Conservation (phyloP, 2,888 invertebrate genomes). For the Keiferia lycopersicella region DNA sequence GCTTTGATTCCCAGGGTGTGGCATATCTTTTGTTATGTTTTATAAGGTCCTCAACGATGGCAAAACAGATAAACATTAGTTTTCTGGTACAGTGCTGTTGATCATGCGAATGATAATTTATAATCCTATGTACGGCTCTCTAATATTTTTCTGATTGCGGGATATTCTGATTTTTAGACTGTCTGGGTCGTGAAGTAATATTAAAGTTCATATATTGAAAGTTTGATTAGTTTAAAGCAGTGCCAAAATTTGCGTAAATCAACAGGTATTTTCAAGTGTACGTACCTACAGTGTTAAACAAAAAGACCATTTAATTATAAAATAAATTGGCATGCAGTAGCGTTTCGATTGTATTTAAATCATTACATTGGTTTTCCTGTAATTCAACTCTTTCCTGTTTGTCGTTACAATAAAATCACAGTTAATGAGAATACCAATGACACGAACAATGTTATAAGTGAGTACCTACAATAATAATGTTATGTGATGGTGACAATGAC, state of each 20-base stretch:
- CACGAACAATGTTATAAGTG: too few relatives aligned
- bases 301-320: neutral
- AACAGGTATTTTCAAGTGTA: neutral
- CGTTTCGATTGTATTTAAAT: neutral
- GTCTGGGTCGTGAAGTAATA: too few relatives aligned
- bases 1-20: conserved; percentile 10
- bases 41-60: neutral
- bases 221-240: too few relatives aligned
- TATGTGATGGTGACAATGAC: too few relatives aligned
- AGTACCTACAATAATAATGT: too few relatives aligned
- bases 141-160: too few relatives aligned
- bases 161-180: too few relatives aligned
- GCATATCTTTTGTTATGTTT: conserved; percentile 14
- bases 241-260: neutral
- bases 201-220: too few relatives aligned
- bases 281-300: neutral
- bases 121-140: too few relatives aligned
- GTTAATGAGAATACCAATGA: neutral
- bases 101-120: too few relatives aligned
- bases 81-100: too few relatives aligned
- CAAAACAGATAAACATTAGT: too few relatives aligned
- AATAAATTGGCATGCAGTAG: neutral
- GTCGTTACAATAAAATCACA: conserved; percentile 5
- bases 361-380: neutral
- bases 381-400: conserved; percentile 9